Evolutionary conservation across 2,797 vertebrate genomes (phyloP), one percentile per base, ranked within the genome.

Genomic region (Myotis vivesi): DNA sequence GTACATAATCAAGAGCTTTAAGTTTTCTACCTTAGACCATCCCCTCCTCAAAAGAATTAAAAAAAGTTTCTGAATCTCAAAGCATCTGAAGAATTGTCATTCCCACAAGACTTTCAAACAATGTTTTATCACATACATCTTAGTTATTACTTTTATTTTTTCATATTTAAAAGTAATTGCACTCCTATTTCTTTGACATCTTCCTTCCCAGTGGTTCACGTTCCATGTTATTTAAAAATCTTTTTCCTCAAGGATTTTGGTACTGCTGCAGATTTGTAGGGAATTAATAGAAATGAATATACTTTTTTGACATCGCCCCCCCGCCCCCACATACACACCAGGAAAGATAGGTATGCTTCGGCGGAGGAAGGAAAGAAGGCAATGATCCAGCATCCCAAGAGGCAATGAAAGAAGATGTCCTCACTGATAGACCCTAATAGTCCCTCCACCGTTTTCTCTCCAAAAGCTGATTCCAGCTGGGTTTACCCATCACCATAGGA

Each of bases 1-100:
- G 5, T 49, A 49, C 13, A 44, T 55, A 64, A 53, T 77, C 15
- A 87, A 66, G 33, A 84, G 25, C 53, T 92, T 89, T 69, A 84
- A 44, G 5, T 53, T 92, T 97, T 80, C n/a, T 93, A 68, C 36
- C 17, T 87, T 91, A 57, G 64, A 94, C 25, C 13, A 49, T 19
- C n/a, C 28, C 53, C 17, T 68, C n/a, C 12, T 62, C 51, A 59
- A 91, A 77, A 86, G 17, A 88, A 23, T n/a, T 36, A 16, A 23
- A 17, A 79, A 71, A 85, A 46, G 7, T 69, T 87, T 83, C 36
- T 79, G 49, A 57, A 12, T 3, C 13, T 91, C 77, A 82, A 51
- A 75, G 22, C 15, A 77, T 46, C 68, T 76, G 33, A 76, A 94
- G 33, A 87, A 59, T 85, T 92, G 38, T 84, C 11, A 95, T 88